These are phyloP conservation scores for Nesidiocoris tenuis DNA, from an alignment of 2,888 invertebrate genomes.

Conservation along the genomic window DNA sequence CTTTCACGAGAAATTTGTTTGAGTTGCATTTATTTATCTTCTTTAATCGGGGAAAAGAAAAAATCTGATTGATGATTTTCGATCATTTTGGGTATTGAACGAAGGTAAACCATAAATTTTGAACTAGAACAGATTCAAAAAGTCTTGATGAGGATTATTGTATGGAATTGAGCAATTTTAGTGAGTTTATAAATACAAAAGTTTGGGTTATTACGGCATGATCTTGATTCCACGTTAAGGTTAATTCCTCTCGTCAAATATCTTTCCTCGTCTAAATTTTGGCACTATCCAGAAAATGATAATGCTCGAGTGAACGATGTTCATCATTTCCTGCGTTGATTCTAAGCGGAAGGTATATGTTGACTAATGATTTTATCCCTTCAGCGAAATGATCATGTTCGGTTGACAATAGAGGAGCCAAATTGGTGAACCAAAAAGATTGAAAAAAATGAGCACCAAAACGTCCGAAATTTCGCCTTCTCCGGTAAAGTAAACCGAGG, in stretches of 20 bases:
- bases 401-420: too few relatives aligned
- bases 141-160: constrained; percentile 48
- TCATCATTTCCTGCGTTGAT: neutral
- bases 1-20: neutral
- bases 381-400: neutral
- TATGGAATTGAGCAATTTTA: constrained; percentile 49
- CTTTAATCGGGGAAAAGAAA: neutral
- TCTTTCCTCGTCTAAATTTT: constrained; percentile 27
- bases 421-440: too few relatives aligned
- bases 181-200: constrained; percentile 41
- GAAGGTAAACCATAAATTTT: neutral
- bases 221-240: constrained; percentile 32
- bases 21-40: neutral
- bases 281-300: constrained; percentile 46
- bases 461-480: too few relatives aligned
- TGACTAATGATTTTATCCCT: constrained; percentile 24
- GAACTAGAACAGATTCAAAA: constrained; percentile 28
- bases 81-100: neutral
- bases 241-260: constrained; percentile 27
- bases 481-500: too few relatives aligned
- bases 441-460: too few relatives aligned
- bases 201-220: constrained; percentile 47
- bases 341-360: constrained; percentile 34
- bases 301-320: neutral
- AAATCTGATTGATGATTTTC: neutral